Evolutionary conservation across 2,797 vertebrate species (phyloP).

Genomic region (Myotis pilosus): DNA sequence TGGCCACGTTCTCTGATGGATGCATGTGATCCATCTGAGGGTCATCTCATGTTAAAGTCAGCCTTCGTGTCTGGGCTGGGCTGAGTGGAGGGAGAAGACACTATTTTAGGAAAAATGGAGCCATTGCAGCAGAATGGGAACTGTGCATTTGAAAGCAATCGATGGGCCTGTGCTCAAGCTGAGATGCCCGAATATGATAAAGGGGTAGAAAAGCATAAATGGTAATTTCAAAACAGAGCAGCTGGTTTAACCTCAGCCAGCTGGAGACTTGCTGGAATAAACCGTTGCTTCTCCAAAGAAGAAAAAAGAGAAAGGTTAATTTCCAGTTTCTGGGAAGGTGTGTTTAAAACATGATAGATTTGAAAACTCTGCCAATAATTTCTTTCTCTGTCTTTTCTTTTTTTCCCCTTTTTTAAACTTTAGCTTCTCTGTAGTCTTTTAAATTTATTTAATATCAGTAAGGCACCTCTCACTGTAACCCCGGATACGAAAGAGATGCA

Average conservation of each 20-base stretch:
- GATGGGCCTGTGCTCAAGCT: constrained; percentile 20
- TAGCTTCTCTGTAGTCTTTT: constrained; percentile 18
- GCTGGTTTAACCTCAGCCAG: constrained; percentile 18
- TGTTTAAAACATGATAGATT: constrained; percentile 39
- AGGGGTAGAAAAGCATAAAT: background rate
- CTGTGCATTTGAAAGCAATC: constrained; percentile 52
- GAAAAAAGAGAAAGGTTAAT: constrained; percentile 26
- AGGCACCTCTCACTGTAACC: background rate
- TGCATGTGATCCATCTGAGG: background rate
- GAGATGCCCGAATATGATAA: constrained; percentile 54
- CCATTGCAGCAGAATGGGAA: constrained; percentile 43
- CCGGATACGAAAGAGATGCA: background rate
- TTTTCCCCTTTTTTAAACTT: background rate
- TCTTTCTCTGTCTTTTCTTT: background rate
- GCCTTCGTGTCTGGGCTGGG: background rate
- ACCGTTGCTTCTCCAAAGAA: constrained; percentile 29
- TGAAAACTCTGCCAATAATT: constrained; percentile 7
- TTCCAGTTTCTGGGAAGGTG: constrained; percentile 51
- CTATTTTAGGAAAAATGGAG: constrained; percentile 48
- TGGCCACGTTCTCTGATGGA: background rate
- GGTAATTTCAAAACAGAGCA: constrained; percentile 33
- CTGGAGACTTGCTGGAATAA: constrained; percentile 12
- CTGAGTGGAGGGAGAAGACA: background rate
- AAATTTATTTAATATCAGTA: background rate
- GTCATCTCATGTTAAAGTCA: background rate